These are phyloP conservation scores for Macrophya annulata DNA, from an alignment of 2,888 invertebrate genomes.

Conservation along the genomic window DNA sequence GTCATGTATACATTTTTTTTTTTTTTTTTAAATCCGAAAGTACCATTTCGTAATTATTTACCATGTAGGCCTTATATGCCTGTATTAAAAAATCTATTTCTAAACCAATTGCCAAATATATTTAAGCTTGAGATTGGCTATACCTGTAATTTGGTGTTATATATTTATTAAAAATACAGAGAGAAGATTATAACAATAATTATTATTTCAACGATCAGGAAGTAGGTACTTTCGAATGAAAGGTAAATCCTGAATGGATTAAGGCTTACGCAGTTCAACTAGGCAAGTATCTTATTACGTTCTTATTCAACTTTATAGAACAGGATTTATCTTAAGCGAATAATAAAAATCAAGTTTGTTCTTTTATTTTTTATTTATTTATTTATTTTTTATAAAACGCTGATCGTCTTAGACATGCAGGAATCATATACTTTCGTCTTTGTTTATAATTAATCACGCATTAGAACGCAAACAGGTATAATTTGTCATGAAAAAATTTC, in stretches of 20 bases:
- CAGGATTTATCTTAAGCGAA: not conserved
- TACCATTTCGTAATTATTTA: conserved; percentile 21
- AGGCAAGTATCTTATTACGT: not conserved
- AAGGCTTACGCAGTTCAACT: not conserved
- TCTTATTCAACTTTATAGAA: conserved; percentile 21
- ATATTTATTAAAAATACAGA: not conserved
- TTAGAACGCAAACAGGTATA: not conserved
- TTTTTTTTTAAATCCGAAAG: conserved; percentile 20
- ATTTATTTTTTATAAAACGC: not conserved
- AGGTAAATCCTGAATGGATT: not conserved
- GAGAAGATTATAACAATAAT: not conserved
- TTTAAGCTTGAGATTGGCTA: not conserved
- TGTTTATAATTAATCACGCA: not conserved
- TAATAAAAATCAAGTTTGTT: not conserved
- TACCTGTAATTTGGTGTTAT: not conserved
- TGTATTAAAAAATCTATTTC: not conserved
- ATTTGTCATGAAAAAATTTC: not conserved
- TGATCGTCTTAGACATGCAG: not conserved
- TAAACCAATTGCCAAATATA: not conserved
- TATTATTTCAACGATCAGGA: not conserved
- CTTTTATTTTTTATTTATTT: not conserved
- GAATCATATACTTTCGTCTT: not conserved
- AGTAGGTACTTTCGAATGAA: conserved; percentile 46
- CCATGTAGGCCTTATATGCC: not conserved
- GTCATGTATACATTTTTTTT: not conserved